These are phyloP conservation scores for Drosophila melanica DNA, from an alignment of 1,140 invertebrate species.

Conservation along the genomic window DNA sequence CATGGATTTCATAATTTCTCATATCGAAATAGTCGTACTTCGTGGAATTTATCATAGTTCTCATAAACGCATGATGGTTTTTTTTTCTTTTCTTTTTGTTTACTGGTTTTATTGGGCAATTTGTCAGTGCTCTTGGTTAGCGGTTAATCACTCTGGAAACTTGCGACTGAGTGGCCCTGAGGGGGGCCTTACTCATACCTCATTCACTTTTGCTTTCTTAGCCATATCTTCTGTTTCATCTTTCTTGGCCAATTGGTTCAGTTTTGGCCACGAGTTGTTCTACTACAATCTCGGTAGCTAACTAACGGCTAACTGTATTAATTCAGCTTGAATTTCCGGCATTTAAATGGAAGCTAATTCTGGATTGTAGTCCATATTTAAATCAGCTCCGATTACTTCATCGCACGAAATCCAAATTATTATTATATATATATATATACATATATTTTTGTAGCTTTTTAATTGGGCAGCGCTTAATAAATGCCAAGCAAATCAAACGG, in stretches of 20 bases:
- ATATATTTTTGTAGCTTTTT: conserved; percentile 27
- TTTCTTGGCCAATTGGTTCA: conserved; percentile 41
- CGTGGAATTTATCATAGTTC: conserved; percentile 21
- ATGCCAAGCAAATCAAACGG: conserved; percentile 51
- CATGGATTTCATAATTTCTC: conserved; percentile 7
- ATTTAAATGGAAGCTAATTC: conserved; percentile 51
- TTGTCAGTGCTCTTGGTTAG: conserved; percentile 29
- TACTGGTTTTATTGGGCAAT: conserved; percentile 16
- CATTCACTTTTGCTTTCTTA: conserved; percentile 46
- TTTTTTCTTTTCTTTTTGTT: neutral
- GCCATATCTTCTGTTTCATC: conserved; percentile 7
- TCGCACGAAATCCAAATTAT: conserved; percentile 33
- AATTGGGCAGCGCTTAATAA: conserved; percentile 61
- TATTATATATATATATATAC: too few species aligned
- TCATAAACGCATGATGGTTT: neutral
- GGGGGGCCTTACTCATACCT: conserved; percentile 46
- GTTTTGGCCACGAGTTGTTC: conserved; percentile 31
- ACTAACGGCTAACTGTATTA: conserved; percentile 41
- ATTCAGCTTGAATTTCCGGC: conserved; percentile 60
- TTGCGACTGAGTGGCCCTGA: conserved; percentile 24
- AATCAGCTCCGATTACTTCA: conserved; percentile 73
- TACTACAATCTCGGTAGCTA: conserved; percentile 36
- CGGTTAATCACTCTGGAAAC: conserved; percentile 56
- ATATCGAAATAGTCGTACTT: neutral
- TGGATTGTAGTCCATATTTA: conserved; percentile 30